Evolutionary conservation across 92 coral and sea anemone species (phyloP).

Genomic region (Nematostella vectensis): DNA sequence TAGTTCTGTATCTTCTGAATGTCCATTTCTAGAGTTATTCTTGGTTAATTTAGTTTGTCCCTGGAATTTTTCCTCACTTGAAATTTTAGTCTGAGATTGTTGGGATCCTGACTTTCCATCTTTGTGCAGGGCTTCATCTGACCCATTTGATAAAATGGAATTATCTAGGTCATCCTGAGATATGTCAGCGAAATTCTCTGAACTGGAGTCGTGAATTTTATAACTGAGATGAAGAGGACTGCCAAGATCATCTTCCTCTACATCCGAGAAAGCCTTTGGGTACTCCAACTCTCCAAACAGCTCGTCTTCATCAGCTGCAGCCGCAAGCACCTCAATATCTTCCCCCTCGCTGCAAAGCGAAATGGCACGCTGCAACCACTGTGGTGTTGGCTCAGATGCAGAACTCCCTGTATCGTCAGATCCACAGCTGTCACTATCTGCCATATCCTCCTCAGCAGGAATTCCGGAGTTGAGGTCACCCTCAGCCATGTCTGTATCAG

Average conservation of each 20-base stretch:
- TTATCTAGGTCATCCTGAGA: background rate
- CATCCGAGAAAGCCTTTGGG: constrained; percentile 65
- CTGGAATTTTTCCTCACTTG: background rate
- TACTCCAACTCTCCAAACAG: constrained; percentile 31
- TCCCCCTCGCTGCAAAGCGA: constrained; percentile 95
- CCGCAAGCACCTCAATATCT: constrained; percentile 81
- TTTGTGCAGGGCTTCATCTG: background rate
- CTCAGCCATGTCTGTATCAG: constrained; percentile 2
- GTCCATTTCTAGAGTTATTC: background rate
- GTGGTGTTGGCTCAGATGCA: constrained; percentile 33
- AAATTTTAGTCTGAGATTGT: background rate
- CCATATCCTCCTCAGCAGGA: background rate
- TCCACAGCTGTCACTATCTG: constrained; percentile 7
- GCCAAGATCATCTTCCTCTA: constrained; percentile 9
- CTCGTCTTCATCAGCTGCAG: constrained; percentile 68
- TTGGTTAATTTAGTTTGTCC: background rate
- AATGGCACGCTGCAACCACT: constrained; percentile 90
- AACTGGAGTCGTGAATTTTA: background rate
- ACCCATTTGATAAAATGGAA: background rate
- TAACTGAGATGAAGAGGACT: background rate
- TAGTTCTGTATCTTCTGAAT: background rate
- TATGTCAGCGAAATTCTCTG: constrained; percentile 2
- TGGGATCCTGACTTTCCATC: background rate
- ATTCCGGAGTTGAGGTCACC: constrained; percentile 2
- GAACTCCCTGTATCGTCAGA: constrained; percentile 1